Conservation (phyloP, 2,888 invertebrate genomes). For the Eupelmus urozonus region DNA sequence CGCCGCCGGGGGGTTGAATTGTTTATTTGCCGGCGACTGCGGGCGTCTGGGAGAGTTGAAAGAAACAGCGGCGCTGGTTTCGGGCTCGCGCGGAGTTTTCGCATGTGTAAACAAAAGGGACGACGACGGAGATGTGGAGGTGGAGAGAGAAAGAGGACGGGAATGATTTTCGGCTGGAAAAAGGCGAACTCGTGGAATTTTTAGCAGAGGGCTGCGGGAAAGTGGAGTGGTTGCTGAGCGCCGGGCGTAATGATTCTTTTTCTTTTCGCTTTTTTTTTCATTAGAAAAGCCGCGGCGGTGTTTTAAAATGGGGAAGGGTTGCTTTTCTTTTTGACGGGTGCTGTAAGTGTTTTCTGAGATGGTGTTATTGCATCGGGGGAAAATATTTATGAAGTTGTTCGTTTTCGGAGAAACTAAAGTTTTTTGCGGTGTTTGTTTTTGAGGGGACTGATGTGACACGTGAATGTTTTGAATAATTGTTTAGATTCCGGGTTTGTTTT, state of each 20-base stretch:
- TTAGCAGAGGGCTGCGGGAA: background rate
- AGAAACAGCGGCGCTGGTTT: background rate
- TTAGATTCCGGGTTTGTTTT: background rate
- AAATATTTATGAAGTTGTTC: background rate
- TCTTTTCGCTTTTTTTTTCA: too few relatives aligned
- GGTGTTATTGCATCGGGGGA: background rate
- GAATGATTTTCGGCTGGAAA: background rate
- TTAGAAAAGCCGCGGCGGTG: background rate
- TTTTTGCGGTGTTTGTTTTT: background rate
- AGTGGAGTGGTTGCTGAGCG: background rate
- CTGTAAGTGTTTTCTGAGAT: too few relatives aligned
- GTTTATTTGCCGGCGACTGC: slow-evolving; percentile 1
- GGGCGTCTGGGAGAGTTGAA: background rate
- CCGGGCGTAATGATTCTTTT: background rate
- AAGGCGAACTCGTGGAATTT: too few relatives aligned
- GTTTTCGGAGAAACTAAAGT: background rate
- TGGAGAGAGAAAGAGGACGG: background rate
- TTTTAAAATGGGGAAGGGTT: background rate
- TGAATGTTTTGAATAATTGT: background rate
- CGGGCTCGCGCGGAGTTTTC: too few relatives aligned
- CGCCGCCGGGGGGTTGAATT: background rate
- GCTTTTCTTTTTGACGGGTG: background rate
- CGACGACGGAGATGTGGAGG: background rate
- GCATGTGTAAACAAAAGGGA: background rate
- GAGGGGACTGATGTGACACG: background rate